A percentile compares a stretch with the other conserved stretches of the same genome.
Evolutionary conservation across 2,113 vertebrate genomes (phyloP).

Genomic region (Urocynchramus pylzowi): DNA sequence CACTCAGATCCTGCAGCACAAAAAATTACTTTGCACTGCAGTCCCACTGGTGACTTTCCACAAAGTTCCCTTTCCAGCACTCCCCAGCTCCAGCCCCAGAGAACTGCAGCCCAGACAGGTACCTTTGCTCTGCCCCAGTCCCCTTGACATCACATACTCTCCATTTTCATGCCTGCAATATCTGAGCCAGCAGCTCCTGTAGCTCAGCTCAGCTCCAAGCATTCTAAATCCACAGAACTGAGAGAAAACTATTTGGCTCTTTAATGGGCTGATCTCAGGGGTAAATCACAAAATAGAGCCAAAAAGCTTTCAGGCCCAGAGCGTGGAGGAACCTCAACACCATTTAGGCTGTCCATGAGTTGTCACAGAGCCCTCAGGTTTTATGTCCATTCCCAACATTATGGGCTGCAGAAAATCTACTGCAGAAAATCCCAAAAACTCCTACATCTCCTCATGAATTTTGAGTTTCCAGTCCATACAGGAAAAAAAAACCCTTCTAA

Average conservation of each 20-base stretch:
- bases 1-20: neutral
- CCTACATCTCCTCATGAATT: neutral
- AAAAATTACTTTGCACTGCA: neutral
- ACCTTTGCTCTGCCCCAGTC: neutral
- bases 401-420: neutral
- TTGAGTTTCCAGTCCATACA: neutral
- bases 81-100: neutral
- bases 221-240: neutral
- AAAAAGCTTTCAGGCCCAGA: neutral
- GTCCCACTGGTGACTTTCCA: neutral
- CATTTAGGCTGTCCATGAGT: too few relatives aligned
- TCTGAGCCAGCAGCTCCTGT: neutral
- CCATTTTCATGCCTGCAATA: too few relatives aligned
- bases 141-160: neutral
- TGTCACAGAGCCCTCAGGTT: neutral
- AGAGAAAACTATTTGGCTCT: neutral
- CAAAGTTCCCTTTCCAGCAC: neutral
- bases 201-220: neutral
- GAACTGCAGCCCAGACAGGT: too few relatives aligned
- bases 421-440: neutral
- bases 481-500: neutral
- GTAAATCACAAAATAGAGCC: neutral
- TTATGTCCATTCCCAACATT: neutral
- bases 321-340: rapidly evolving
- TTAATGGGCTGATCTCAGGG: neutral